These are phyloP conservation scores for Acanthochromis polyacanthus DNA, from an alignment of 2,113 vertebrate species.

Conservation along the genomic window DNA sequence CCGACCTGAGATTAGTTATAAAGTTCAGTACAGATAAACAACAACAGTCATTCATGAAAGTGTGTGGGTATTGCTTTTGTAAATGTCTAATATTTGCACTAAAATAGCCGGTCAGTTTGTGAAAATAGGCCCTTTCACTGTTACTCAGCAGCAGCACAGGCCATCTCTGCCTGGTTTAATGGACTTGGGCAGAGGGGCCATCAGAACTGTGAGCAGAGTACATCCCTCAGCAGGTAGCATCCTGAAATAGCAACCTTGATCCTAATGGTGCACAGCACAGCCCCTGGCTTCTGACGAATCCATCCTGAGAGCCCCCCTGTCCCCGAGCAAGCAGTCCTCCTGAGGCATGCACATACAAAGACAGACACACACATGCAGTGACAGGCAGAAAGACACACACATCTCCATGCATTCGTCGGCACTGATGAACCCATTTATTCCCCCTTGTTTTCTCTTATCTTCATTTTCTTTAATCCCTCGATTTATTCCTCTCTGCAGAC, in stretches of 20 bases:
- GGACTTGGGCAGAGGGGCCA: conserved; percentile 67
- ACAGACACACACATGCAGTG: conserved; percentile 41
- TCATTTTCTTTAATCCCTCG: conserved; percentile 12
- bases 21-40: neutral
- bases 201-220: conserved; percentile 73
- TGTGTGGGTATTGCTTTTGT: neutral
- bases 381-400: conserved; percentile 45
- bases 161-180: conserved; percentile 61
- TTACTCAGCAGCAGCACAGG: conserved; percentile 31
- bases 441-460: conserved; percentile 24
- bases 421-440: conserved; percentile 53
- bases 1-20: neutral
- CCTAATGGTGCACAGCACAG: conserved; percentile 82
- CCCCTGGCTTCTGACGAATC: conserved; percentile 74
- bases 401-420: conserved; percentile 45
- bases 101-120: conserved; percentile 34
- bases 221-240: conserved; percentile 82
- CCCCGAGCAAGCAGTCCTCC: conserved; percentile 59
- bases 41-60: neutral
- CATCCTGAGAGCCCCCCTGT: conserved; percentile 74
- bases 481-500: conserved; percentile 49
- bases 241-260: conserved; percentile 83
- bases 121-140: conserved; percentile 21
- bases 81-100: neutral
- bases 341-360: conserved; percentile 41